Conservation (phyloP, 2,888 invertebrate species). For the Atrina japonica region DNA sequence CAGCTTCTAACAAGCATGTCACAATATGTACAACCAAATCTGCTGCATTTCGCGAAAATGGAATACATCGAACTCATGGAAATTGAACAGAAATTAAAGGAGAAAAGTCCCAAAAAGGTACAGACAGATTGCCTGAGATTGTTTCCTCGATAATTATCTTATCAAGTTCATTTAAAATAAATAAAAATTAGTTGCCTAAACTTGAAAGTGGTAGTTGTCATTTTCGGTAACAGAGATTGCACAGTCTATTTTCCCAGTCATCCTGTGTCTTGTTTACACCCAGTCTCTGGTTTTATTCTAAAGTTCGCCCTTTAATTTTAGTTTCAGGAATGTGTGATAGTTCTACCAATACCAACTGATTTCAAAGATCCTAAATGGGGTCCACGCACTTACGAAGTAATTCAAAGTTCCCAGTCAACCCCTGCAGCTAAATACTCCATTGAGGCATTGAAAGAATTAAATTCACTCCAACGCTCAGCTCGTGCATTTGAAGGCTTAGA, state of each 20-base stretch:
- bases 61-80: constrained; percentile 24
- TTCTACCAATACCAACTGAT: neutral
- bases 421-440: neutral
- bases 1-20: constrained; percentile 2
- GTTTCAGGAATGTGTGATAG: constrained; percentile 15
- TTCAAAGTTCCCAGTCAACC: neutral
- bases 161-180: too few species aligned
- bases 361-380: constrained; percentile 8
- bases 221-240: too few species aligned
- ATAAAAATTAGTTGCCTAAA: too few species aligned
- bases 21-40: constrained; percentile 6
- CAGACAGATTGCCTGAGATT: too few species aligned
- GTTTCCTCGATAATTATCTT: too few species aligned
- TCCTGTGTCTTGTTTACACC: too few species aligned
- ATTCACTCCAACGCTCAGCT: constrained; percentile 21
- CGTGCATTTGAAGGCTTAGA: neutral
- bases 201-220: too few species aligned
- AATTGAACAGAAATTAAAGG: constrained; percentile 7
- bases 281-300: too few species aligned
- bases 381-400: constrained; percentile 5
- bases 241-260: too few species aligned
- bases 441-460: constrained; percentile 22
- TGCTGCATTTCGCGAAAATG: constrained; percentile 12
- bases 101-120: constrained; percentile 11
- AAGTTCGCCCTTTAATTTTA: neutral